Base-by-base conservation (phyloP, 2,113 vertebrate genomes). In the Phaethornis superciliosus region DNA sequence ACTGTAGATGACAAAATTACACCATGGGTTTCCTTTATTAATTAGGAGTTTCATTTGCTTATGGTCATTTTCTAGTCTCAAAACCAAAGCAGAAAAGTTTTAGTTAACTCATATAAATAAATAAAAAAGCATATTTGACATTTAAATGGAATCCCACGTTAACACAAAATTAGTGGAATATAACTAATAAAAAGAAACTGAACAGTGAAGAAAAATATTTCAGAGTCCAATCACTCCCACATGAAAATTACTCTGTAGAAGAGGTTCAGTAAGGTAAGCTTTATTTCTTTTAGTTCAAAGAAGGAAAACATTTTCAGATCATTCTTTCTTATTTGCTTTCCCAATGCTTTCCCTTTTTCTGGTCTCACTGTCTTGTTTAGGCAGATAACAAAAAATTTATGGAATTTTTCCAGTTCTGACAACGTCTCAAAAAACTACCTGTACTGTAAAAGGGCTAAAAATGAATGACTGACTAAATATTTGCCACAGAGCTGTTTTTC, bases 371-470 rank as follows among this genome's bases (percentile, higher is more conserved):
- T 85, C 80, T 94, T 26, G 54, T 93, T 95, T 76, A 91, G 69
- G 46, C 21, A 81, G 44, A 30, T 72, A 68, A 85, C 23, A 92
- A 76, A 81, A 92, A 82, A 65, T 24, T 28, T 44, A 59, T 12
- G 19, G 55, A 60, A 27, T 63, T 94, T 94, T 96, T 89, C 58
- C 69, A 89, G 15, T 86, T 95, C 60, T 91, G 20, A 94, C 79
- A 86, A 67, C 42, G 51, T 69, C 54, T 69, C 58, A 28, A 93
- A 94, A 97, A 92, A 44, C 54, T 94, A 95, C 60, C 79, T 93
- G 72, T 68, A 62, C 27, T 96, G 81, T 32, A 94, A 95, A 93
- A 20, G 33, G 55, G 40, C 89, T 90, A 84, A 94, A 96, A 97
- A 95, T 79, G 63, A 94, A 52, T 86, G 62, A 70, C 63, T 95